These are phyloP conservation scores for Porites rus DNA, from an alignment of 92 coral and sea anemone genomes.

Conservation along the genomic window DNA sequence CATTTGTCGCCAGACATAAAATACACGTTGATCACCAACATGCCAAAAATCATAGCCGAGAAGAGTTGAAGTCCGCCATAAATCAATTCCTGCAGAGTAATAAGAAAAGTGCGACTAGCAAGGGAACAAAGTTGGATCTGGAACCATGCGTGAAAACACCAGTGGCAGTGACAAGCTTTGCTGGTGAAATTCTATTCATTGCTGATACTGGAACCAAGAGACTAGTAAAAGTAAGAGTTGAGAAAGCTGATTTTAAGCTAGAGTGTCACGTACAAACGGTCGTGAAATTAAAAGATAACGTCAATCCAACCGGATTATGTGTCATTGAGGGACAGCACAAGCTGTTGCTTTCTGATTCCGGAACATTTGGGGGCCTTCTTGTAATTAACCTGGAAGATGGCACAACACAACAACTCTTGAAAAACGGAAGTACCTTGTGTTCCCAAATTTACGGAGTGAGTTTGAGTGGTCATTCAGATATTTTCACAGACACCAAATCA, in stretches of 20 bases:
- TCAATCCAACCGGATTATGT: constrained; percentile 39
- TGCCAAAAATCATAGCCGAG: constrained; percentile 32
- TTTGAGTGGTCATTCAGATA: constrained; percentile 28
- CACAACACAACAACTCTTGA: constrained; percentile 47
- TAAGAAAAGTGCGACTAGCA: constrained; percentile 36
- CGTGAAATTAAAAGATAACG: constrained; percentile 34
- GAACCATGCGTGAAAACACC: constrained; percentile 36
- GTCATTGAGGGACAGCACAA: constrained; percentile 45
- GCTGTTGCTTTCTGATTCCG: constrained; percentile 44
- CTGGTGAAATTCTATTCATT: constrained; percentile 28
- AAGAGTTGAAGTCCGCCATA: constrained; percentile 62
- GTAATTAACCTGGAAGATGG: constrained; percentile 51
- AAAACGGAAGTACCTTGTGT: constrained; percentile 42
- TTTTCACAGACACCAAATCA: constrained; percentile 45
- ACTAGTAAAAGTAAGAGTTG: constrained; percentile 37
- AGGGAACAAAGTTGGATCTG: constrained; percentile 52
- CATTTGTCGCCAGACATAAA: constrained; percentile 61
- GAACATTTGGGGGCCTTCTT: constrained; percentile 47
- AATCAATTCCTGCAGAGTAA: constrained; percentile 50
- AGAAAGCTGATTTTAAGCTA: constrained; percentile 47
- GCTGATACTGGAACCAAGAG: constrained; percentile 44
- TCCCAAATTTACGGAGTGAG: constrained; percentile 47
- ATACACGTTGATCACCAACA: constrained; percentile 7
- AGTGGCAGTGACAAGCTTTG: constrained; percentile 43
- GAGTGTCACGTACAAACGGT: constrained; percentile 38